Base-by-base conservation (phyloP, 2,888 invertebrate genomes). In the Unio delphinus region DNA sequence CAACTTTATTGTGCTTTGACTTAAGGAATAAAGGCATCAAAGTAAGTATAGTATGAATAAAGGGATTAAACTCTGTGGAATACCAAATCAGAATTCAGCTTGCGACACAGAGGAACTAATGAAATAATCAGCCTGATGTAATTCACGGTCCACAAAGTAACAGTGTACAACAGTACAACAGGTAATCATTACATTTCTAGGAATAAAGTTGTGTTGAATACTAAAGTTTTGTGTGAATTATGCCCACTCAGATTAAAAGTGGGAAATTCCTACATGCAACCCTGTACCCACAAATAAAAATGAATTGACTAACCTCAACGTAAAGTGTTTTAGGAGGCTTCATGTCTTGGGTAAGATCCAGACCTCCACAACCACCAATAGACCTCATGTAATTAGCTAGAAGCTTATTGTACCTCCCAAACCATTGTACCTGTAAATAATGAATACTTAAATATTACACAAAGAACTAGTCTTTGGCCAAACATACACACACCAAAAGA, bases 321-420 rank as follows among this genome's bases (percentile, higher is more conserved):
- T 94, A 97, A 18, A 98, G 92, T 0, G 95, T 94, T 89, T 98
- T 98, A 0, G 98, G 98, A 18, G 99, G 99, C 75, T 94, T 94
- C 68, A 95, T 91, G 89, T 97, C 95, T 78, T 95, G 94, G 0
- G 95, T 95, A 45, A 99, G 92, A 90, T 99, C 97, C 18, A 91
- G 81, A 18, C 90, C 91, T 66, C 94, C 93, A 34, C 83, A 79
- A 77, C 95, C 94, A 1, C 96, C 96, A 69, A 98, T 92, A 0
- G 95, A 94, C 82, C 94, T 93, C 98, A 98, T 98, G 89, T 97
- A 98, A 5, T 93, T 93, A 0, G 96, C 95, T 73, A 98, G 90
- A 56, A 93, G 93, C 84, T 94, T 94, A 61, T 95, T 97, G 90
- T 99, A 98, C 75, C 94, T 94, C 67, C 94, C 94, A 86, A 98